Percentiles rank a stretch among this genome's conserved stretches.
Evolutionary conservation across 2,797 vertebrate species (phyloP).

Genomic region (Ispidina lecontei): DNA sequence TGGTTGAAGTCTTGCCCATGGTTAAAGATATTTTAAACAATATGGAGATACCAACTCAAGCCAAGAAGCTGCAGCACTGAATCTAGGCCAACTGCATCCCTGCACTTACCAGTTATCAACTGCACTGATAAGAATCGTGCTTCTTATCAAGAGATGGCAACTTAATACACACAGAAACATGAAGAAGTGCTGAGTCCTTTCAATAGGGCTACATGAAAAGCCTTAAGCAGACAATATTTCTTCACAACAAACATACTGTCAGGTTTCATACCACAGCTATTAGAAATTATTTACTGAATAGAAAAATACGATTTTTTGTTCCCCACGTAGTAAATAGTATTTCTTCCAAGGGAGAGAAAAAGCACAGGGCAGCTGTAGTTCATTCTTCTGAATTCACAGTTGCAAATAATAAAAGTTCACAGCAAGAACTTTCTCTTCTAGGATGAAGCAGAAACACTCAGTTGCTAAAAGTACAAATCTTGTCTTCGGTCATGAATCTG

Average conservation of each 20-base stretch:
- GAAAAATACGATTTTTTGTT: neutral
- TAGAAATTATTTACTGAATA: neutral
- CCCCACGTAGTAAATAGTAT: neutral
- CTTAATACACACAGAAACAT: neutral
- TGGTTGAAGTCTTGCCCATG: neutral
- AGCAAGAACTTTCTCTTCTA: slow-evolving; percentile 23
- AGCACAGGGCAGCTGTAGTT: neutral
- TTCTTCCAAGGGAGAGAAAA: slow-evolving; percentile 1
- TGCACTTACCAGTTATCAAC: neutral
- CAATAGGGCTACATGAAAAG: neutral
- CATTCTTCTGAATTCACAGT: slow-evolving; percentile 50
- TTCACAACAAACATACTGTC: neutral
- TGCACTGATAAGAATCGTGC: neutral
- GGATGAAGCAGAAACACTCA: neutral
- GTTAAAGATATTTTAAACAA: neutral
- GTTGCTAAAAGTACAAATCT: slow-evolving; percentile 81
- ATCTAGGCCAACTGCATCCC: neutral
- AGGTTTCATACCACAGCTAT: neutral
- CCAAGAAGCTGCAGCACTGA: neutral
- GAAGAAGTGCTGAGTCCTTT: neutral
- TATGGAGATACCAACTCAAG: neutral
- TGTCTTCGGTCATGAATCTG: slow-evolving; percentile 78
- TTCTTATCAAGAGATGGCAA: neutral
- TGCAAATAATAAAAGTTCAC: slow-evolving; percentile 24
- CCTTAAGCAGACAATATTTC: neutral